Evolutionary conservation across 1,140 invertebrate genomes (phyloP), one percentile per base, ranked within the genome.

Genomic region (Heliconius himera): DNA sequence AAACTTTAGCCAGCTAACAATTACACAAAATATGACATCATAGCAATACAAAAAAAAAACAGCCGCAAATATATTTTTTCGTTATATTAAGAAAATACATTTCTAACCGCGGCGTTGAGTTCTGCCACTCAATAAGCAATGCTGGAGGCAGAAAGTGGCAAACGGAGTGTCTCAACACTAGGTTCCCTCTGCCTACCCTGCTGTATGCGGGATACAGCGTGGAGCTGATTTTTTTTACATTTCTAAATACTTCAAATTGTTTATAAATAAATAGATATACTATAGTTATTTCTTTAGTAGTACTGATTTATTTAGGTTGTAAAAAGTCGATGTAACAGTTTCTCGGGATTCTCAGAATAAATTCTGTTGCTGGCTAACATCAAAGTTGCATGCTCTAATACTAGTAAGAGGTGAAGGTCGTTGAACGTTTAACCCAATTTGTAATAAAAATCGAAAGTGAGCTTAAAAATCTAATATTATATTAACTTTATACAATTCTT

Each of bases 11-110:
- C 60, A 66, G 5, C 11, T 26, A 16, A 66, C 56, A 66, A 66
- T 66, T 66, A 66, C 26, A 66, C 60, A 66, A 66, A 66, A 66
- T 66, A 66, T 66, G 60, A 66, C 60, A 66, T 66, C 60, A 60
- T 60, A 16, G 60, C 60, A 36, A 1, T 66, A 66, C 22, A 66
- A 66, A 66, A 66, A 66, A 26, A 4, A 4, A 1, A 29, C 26
- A 4, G 33, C 33, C 33, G 33, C 26, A 29, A 26, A 51, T 29
- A 29, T 6, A 66, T 66, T 66, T 11, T 66, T 66, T 66, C 60
- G 26, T 66, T 66, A 66, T 29, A 66, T 66, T 66, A 66, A 66
- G 60, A 66, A 66, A 66, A 66, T 5, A 66, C 9, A 5, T 66
- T 66, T 60, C n/a, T 60, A 26, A 26, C 1, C 26, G 26, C 26